Evolutionary conservation across 2,888 invertebrate genomes (phyloP).

Genomic region (Alloplasta piceator): DNA sequence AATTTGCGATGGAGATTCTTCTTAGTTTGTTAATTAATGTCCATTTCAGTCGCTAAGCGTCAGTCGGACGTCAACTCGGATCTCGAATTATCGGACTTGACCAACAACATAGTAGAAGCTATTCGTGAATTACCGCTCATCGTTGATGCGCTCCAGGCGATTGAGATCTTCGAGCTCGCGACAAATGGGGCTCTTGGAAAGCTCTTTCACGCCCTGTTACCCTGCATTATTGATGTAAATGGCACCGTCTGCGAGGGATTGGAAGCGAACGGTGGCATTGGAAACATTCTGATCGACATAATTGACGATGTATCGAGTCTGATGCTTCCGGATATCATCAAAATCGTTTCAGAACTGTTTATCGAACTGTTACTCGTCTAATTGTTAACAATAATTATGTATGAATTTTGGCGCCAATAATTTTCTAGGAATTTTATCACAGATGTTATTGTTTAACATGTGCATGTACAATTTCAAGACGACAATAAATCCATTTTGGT

Average conservation of each 20-base stretch:
- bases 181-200: slow-evolving; percentile 66
- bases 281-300: slow-evolving; percentile 23
- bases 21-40: too few species aligned
- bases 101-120: not conserved
- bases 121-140: slow-evolving; percentile 40
- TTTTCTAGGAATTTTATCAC: slow-evolving; percentile 2
- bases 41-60: slow-evolving; percentile 58
- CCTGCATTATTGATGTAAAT: slow-evolving; percentile 61
- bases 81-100: slow-evolving; percentile 5
- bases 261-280: slow-evolving; percentile 56
- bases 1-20: too few species aligned
- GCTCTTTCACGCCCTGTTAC: slow-evolving; percentile 67
- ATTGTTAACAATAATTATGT: slow-evolving; percentile 63
- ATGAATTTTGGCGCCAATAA: not conserved
- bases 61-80: not conserved
- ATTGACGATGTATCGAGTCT: slow-evolving; percentile 55
- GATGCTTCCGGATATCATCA: slow-evolving; percentile 58
- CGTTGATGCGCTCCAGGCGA: not conserved
- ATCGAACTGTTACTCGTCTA: slow-evolving; percentile 53
- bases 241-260: slow-evolving; percentile 65
- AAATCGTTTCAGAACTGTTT: slow-evolving; percentile 1
- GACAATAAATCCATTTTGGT: slow-evolving; percentile 49
- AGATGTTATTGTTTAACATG: slow-evolving; percentile 26
- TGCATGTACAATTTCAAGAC: slow-evolving; percentile 29
- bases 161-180: slow-evolving; percentile 38